phyloP scores from a whole-genome alignment of 2,113 vertebrate species.

The Brachirus orientalis region DNA sequence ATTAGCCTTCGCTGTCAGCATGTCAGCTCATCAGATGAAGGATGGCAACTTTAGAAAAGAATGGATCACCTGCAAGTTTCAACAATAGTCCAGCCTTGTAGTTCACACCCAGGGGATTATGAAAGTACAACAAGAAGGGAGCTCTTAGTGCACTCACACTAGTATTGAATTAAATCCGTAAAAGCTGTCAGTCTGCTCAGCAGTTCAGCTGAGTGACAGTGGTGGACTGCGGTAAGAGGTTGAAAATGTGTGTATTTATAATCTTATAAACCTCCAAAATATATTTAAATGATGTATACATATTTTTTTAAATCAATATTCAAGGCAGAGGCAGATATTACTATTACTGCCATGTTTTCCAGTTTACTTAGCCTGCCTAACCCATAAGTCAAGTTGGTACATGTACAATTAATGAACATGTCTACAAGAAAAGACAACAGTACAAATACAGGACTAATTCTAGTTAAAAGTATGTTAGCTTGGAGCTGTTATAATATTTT shows the following conservation, averaged over 20 bases:
- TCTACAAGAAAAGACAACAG: not conserved
- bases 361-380: not conserved
- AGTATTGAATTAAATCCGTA: conserved; percentile 1
- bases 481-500: not conserved
- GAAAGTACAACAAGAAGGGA: conserved; percentile 32
- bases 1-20: conserved; percentile 58
- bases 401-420: not conserved
- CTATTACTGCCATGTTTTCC: not conserved
- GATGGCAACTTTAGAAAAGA: conserved; percentile 66
- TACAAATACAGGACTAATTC: not conserved
- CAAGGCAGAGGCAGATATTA: not conserved
- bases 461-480: not conserved
- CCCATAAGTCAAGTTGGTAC: not conserved
- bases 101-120: conserved; percentile 46
- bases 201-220: no score
- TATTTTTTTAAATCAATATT: no score
- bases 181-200: no score
- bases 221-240: not conserved
- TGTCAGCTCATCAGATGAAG: conserved; percentile 58
- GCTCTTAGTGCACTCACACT: conserved; percentile 11
- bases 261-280: no score
- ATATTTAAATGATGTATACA: no score
- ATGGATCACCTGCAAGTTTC: conserved; percentile 62
- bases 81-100: conserved; percentile 54
- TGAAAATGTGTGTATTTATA: not conserved